Base-by-base conservation (phyloP, 2,797 vertebrate genomes). In the Sorex maritimensis region DNA sequence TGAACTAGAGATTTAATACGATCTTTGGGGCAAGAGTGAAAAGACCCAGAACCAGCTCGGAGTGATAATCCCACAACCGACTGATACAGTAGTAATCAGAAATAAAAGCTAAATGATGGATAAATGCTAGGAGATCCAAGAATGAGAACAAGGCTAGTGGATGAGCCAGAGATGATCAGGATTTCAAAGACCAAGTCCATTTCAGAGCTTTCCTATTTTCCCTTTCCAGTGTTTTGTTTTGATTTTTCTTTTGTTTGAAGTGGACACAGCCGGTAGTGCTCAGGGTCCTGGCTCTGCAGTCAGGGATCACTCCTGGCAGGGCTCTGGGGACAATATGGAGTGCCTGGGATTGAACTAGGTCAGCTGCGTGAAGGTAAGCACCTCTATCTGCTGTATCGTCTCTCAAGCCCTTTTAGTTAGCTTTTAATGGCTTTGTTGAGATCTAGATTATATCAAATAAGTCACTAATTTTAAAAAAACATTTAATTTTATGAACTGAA, bases 81-180 rank as follows among this genome's bases (percentile, higher is more conserved):
- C 73, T 68, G 65, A 75, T 26, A 23, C 28, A 38, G 19, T 30
- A n/a, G 13, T n/a, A 55, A 23, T 4, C 81, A 41, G 71, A 92
- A 80, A 52, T 87, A 68, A 91, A 88, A 85, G n/a, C 46, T 38
- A 80, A 94, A 9, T 7, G 46, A 93, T 28, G 63, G 30, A 52
- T 6, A 26, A 67, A 69, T 6, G n/a, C 23, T 2, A 71, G 73
- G 46, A 72, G 93, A 93, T 38, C 65, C 49, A 90, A 83, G 34
- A 74, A 61, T 71, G n/a, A 71, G 72, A 81, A 67, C 3, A 2
- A 55, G n/a, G 69, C 34, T 5, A 69, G 30, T 4, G 11, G 44
- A 68, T 24, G 21, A 93, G 67, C 74, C 67, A 44, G 74, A 79
- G 63, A 10, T 44, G 41, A 0, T 0, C 28, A 61, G 2, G 14